Evolutionary conservation across 2,113 vertebrate species (phyloP), one percentile per base, ranked within the genome.

Genomic region (Plestiodon gilberti): DNA sequence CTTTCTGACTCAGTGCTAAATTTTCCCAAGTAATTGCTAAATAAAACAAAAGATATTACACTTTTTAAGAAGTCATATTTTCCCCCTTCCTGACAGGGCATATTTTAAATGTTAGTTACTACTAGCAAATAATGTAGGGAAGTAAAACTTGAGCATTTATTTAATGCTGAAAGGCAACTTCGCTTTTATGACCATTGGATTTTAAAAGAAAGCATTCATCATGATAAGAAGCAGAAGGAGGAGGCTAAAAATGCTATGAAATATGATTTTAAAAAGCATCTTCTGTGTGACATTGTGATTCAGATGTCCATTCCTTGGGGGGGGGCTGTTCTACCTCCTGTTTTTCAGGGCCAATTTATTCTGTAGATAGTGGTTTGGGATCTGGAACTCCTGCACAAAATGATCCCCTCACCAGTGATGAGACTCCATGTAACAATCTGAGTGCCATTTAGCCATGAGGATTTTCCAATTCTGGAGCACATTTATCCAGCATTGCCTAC

Each of bases 21-120:
- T 97, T 97, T 96, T 93, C 93, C 92, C 93, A 93, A 96, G 94
- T 87, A 94, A 94, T 95, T 93, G 94, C 93, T 91, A 95, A 95
- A 96, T 95, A 94, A 96, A 95, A 96, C 30, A 28, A 76, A 9
- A 48, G 96, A 97, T 95, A 94, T 95, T 94, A 88, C 84, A 89
- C 85, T 96, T 94, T 92, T 73, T n/a, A 93, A 95, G 18, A 70
- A 89, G 86, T 88, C 83, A 74, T 85, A 35, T 86, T 73, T 70
- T 17, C 74, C 75, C 30, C 17, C 33, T 81, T 77, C 94, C 90
- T 93, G 94, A 94, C 87, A 94, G 87, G 88, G 78, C n/a, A 82
- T 92, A 95, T 95, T 93, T 95, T 88, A 23, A 65, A 92, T 7
- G 30, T 96, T 95, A 94, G 83, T 95, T 96, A 93, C 90, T 92